Evolutionary conservation across 2,113 vertebrate genomes (phyloP).

Genomic region (Hiodon tergisus): DNA sequence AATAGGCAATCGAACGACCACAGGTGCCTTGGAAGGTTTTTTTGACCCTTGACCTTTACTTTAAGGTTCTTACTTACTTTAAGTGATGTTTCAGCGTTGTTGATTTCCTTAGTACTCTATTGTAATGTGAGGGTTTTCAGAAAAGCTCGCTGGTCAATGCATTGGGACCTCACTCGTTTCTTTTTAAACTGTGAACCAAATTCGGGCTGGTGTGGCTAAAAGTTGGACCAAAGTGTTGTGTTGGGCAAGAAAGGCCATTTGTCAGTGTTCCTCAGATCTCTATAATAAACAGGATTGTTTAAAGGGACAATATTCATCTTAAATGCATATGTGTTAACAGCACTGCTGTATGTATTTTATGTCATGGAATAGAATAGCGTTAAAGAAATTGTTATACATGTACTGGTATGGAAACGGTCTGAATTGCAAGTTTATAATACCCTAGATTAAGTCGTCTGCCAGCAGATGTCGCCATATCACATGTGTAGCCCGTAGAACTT

Average conservation of each 20-base stretch:
- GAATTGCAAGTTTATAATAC: not conserved
- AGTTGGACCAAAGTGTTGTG: not conserved
- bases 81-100: not conserved
- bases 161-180: not conserved
- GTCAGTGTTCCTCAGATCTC: not conserved
- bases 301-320: constrained; percentile 16
- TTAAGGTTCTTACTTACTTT: not conserved
- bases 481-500: not conserved
- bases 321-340: constrained; percentile 11
- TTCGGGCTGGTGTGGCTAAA: too few species aligned
- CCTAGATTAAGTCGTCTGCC: constrained; percentile 5
- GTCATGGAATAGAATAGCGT: not conserved
- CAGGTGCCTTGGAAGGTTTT: constrained; percentile 21
- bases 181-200: not conserved
- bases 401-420: constrained; percentile 1
- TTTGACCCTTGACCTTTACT: not conserved
- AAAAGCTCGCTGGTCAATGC: not conserved
- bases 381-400: not conserved
- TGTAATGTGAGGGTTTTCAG: not conserved
- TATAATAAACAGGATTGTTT: constrained; percentile 9
- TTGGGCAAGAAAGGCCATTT: not conserved
- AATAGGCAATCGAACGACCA: not conserved
- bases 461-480: constrained; percentile 24
- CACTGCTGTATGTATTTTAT: constrained; percentile 2
- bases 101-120: too few species aligned